These are phyloP conservation scores for Thereva nobilitata DNA, from an alignment of 2,888 invertebrate genomes.

Conservation along the genomic window DNA sequence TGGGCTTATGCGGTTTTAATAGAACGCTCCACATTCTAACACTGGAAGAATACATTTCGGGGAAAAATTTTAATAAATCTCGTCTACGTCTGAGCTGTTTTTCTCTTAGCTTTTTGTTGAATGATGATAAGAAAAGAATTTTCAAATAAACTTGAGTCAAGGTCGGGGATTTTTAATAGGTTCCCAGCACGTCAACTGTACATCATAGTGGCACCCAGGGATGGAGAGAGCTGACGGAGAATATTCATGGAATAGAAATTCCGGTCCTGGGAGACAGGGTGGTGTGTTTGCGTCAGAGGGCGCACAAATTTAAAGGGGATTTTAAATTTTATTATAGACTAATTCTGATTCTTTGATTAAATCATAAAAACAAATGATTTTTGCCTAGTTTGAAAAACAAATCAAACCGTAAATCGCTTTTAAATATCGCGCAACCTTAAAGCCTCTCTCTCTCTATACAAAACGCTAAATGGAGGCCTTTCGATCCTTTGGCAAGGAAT, in stretches of 20 bases:
- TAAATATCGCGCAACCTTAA: not conserved
- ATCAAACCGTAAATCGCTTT: too few species aligned
- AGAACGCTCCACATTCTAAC: not conserved
- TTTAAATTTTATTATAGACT: too few species aligned
- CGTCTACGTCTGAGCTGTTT: not conserved
- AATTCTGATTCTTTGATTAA: too few species aligned
- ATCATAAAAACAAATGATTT: too few species aligned
- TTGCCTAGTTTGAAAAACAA: too few species aligned
- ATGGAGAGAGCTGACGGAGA: constrained; percentile 4
- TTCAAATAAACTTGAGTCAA: constrained; percentile 24
- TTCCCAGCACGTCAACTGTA: constrained; percentile 4
- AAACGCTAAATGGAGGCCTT: not conserved
- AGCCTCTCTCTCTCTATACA: not conserved
- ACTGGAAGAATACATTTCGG: constrained; percentile 1
- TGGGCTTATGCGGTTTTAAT: not conserved
- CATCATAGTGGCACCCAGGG: constrained; percentile 11
- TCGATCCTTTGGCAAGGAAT: not conserved
- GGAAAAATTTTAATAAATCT: constrained; percentile 26
- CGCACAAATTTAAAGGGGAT: too few species aligned
- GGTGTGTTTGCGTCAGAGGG: too few species aligned
- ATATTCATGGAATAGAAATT: too few species aligned
- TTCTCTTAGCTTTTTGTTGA: constrained; percentile 3
- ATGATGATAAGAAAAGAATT: constrained; percentile 11
- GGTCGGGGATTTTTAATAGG: constrained; percentile 6
- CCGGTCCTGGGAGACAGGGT: too few species aligned